These are phyloP conservation scores for Drosophila willistoni DNA, from an alignment of 1,140 invertebrate genomes.

Conservation along the genomic window DNA sequence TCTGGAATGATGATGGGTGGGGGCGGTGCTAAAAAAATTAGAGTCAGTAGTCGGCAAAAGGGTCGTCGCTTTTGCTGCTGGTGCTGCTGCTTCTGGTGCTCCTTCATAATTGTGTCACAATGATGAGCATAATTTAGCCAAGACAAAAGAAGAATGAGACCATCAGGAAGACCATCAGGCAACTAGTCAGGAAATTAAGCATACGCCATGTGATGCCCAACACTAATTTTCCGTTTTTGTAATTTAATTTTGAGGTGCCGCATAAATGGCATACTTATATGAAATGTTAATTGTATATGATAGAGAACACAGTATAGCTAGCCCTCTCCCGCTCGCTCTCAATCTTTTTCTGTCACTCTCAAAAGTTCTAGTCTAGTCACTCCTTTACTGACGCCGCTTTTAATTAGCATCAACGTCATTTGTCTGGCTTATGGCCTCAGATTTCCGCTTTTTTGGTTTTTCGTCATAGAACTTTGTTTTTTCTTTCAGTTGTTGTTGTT, in stretches of 20 bases:
- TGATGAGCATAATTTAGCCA: constrained; percentile 74
- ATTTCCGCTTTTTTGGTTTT: constrained; percentile 30
- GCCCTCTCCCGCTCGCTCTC: neutral
- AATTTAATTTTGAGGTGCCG: constrained; percentile 67
- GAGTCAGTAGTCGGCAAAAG: neutral
- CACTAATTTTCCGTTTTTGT: constrained; percentile 74
- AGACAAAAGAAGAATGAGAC: constrained; percentile 22
- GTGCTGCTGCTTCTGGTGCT: constrained; percentile 21
- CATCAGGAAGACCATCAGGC: constrained; percentile 20
- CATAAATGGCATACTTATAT: constrained; percentile 22
- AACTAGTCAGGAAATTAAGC: constrained; percentile 64
- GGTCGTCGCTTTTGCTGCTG: constrained; percentile 20
- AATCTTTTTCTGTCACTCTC: neutral
- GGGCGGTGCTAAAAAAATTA: neutral
- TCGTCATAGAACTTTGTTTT: constrained; percentile 24
- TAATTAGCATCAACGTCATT: constrained; percentile 77
- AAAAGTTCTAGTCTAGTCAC: neutral
- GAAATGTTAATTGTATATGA: constrained; percentile 11
- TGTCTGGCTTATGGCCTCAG: constrained; percentile 30
- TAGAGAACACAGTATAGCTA: neutral
- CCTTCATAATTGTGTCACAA: constrained; percentile 75
- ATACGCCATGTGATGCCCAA: constrained; percentile 65
- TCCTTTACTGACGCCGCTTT: constrained; percentile 49
- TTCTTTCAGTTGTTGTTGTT: constrained; percentile 1
- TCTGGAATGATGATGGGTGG: neutral